Evolutionary conservation across 1,140 invertebrate genomes (phyloP), one percentile per base, ranked within the genome.

Genomic region (Papilio machaon): DNA sequence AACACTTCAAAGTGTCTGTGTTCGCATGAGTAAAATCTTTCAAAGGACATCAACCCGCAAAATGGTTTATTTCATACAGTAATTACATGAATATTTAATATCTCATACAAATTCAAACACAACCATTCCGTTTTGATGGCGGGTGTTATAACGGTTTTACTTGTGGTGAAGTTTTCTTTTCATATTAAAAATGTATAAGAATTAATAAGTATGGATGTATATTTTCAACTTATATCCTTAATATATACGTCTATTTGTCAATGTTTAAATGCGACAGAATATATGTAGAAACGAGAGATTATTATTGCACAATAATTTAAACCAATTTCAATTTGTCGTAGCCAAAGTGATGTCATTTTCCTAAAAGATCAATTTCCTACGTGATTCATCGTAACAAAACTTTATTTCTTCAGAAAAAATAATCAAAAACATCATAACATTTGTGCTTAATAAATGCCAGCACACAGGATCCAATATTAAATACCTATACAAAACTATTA

Each of bases 61-160:
- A 67, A 67, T 79, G 58, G 58, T 67, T 67, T 79, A 79, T 67
- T 67, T 79, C 60, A 79, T 67, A 79, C 77, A 79, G 58, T 67
- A 67, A 79, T 79, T 60, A 79, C 60, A 79, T 79, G 77, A 79
- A 79, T 79, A 78, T 78, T 64, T 54, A 78, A 30, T 78, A 35
- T 78, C 76, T 78, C 54, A 58, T 78, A 78, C 76, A 78, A 78
- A 77, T 77, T 77, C 52, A 77, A 54, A 54, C 76, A 17, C 75
- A 23, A 78, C 76, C 47, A 23, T 52, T 30, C 23, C 13, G 74
- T 76, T 76, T 54, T 76, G 47, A 76, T 52, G 74, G 30, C 54
- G 49, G 23, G 47, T 11, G 19, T 15, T 35, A 76, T 76, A 76
- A 76, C 49, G 47, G 49, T 35, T 35, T 70, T 15, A 70, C 64